phyloP scores from a whole-genome alignment of 1,140 invertebrate species.

The Zaprionus lachaisei region DNA sequence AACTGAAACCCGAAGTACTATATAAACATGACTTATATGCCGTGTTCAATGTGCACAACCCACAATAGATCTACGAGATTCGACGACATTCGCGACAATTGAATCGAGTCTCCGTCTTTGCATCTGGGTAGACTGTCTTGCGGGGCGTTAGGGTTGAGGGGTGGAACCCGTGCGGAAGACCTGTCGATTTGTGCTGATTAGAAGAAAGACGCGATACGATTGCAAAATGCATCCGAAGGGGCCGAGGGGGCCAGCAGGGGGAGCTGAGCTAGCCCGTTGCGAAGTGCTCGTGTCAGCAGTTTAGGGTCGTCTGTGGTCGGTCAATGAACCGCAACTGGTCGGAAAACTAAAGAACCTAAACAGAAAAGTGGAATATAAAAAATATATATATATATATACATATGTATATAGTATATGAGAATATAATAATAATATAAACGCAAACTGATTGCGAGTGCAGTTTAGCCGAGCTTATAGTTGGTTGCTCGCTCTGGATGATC shows the following conservation, averaged over 20 bases:
- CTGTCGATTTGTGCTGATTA: conserved; percentile 68
- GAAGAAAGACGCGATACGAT: conserved; percentile 57
- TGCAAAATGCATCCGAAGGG: conserved; percentile 57
- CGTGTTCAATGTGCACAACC: neutral
- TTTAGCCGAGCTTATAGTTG: conserved; percentile 46
- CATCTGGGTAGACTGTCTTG: conserved; percentile 11
- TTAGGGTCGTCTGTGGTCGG: conserved; percentile 70
- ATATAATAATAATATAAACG: conserved; percentile 32
- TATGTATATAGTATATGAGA: conserved; percentile 19
- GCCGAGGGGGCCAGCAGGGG: neutral
- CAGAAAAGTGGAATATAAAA: conserved; percentile 33
- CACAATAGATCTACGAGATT: neutral
- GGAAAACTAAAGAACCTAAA: conserved; percentile 51
- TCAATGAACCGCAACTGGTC: conserved; percentile 63
- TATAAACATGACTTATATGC: conserved; percentile 12
- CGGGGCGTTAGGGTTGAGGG: neutral
- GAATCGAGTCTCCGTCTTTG: conserved; percentile 9
- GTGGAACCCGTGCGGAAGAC: conserved; percentile 13
- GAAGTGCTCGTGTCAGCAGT: conserved; percentile 72
- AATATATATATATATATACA: conserved; percentile 13
- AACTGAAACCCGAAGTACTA: conserved; percentile 37
- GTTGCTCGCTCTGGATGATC: conserved; percentile 26
- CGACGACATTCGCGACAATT: neutral
- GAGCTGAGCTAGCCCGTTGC: conserved; percentile 19
- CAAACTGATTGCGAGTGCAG: conserved; percentile 61